A percentile compares a stretch with the other conserved stretches of the same genome.
Conservation (phyloP, 1,140 invertebrate species). For the Atta cephalotes region DNA sequence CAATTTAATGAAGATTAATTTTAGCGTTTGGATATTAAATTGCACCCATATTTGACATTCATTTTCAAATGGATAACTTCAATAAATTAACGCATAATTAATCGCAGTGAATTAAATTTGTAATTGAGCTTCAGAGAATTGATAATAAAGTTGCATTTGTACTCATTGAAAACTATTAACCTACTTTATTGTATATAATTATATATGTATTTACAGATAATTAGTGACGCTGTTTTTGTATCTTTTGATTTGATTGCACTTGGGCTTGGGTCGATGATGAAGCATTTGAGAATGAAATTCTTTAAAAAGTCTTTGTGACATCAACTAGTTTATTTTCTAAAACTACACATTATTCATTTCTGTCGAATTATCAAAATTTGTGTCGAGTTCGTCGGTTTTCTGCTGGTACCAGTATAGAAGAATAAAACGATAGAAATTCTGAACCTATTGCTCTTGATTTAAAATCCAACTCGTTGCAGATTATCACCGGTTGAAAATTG, state of each 20-base stretch:
- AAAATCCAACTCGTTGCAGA: not conserved
- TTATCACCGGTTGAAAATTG: not conserved
- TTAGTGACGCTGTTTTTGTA: not conserved
- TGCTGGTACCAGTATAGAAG: slow-evolving; percentile 56
- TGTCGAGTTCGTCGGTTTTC: not conserved
- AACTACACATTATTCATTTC: not conserved
- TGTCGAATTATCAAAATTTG: not conserved
- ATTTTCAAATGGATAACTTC: slow-evolving; percentile 30
- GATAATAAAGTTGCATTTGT: slow-evolving; percentile 23
- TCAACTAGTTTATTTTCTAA: not conserved
- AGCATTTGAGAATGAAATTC: not conserved
- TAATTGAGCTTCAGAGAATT: slow-evolving; percentile 12
- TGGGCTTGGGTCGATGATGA: not conserved
- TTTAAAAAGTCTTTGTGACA: not conserved
- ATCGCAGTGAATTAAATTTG: slow-evolving; percentile 32
- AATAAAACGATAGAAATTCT: not conserved
- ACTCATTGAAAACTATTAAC: slow-evolving; percentile 9
- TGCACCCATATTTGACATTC: slow-evolving; percentile 10
- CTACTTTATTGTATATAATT: slow-evolving; percentile 21
- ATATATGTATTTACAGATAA: not conserved
- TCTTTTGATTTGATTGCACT: not conserved
- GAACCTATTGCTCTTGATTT: not conserved
- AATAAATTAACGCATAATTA: slow-evolving; percentile 42
- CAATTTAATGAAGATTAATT: slow-evolving; percentile 39
- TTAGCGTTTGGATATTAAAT: slow-evolving; percentile 31